phyloP scores from a whole-genome alignment of 2,797 vertebrate species.

The Ataeniobius toweri region DNA sequence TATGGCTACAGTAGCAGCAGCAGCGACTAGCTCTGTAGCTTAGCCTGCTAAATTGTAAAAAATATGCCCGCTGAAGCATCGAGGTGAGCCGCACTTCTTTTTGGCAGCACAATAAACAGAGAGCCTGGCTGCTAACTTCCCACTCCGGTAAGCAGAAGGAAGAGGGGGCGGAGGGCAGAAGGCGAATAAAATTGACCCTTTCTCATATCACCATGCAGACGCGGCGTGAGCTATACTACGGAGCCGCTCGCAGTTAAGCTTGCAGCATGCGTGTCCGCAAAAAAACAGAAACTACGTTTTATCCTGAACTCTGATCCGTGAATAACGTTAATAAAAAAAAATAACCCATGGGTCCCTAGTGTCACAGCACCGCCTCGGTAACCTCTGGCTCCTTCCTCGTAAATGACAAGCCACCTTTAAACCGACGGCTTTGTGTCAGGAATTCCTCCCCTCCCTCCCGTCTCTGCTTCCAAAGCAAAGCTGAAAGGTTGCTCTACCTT shows the following conservation, averaged over 20 bases:
- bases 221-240: slow-evolving; percentile 33
- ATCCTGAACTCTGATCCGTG: slow-evolving; percentile 64
- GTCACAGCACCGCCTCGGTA: slow-evolving; percentile 75
- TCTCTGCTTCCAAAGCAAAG: slow-evolving; percentile 70
- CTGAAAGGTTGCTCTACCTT: slow-evolving; percentile 82
- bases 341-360: slow-evolving; percentile 55
- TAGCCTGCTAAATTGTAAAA: slow-evolving; percentile 72
- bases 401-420: slow-evolving; percentile 90
- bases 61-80: slow-evolving; percentile 55
- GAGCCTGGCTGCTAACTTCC: slow-evolving; percentile 61
- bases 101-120: slow-evolving; percentile 11
- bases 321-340: slow-evolving; percentile 11
- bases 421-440: slow-evolving; percentile 91
- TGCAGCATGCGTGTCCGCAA: slow-evolving; percentile 40
- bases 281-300: slow-evolving; percentile 35
- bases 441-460: slow-evolving; percentile 50
- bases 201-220: slow-evolving; percentile 53
- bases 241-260: slow-evolving; percentile 44
- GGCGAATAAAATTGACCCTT: slow-evolving; percentile 69
- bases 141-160: slow-evolving; percentile 40
- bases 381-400: slow-evolving; percentile 80
- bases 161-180: slow-evolving; percentile 13
- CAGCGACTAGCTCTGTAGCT: slow-evolving; percentile 74
- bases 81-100: slow-evolving; percentile 23
- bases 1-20: slow-evolving; percentile 75